phyloP scores from a whole-genome alignment of 2,113 vertebrate species.

The Grammomys surdaster region DNA sequence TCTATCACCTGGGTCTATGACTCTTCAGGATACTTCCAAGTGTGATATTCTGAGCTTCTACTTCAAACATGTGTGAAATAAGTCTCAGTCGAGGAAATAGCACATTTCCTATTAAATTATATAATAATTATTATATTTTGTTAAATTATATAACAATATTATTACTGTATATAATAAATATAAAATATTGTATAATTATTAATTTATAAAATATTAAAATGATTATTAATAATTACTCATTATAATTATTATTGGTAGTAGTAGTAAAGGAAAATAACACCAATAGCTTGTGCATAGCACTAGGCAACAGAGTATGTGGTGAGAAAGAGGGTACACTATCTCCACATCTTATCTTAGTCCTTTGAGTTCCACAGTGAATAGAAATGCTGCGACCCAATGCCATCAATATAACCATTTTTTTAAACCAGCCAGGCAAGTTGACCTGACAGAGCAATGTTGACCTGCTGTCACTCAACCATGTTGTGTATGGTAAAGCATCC shows the following conservation, averaged over 20 bases:
- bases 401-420: background rate
- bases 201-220: too few relatives aligned
- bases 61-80: background rate
- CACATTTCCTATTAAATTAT: background rate
- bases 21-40: background rate
- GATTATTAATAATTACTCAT: too few relatives aligned
- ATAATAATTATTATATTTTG: too few relatives aligned
- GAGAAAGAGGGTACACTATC: background rate
- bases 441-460: background rate
- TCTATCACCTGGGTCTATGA: background rate
- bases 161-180: too few relatives aligned
- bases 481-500: background rate
- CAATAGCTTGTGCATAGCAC: accelerated
- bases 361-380: background rate
- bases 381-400: background rate
- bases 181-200: too few relatives aligned
- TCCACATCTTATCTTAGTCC: too few relatives aligned
- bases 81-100: background rate
- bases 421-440: background rate
- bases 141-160: too few relatives aligned
- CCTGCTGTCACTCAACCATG: background rate
- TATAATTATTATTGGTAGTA: background rate
- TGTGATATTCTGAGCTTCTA: background rate
- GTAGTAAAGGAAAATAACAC: background rate
- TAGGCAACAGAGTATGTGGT: background rate